Evolutionary conservation across 2,113 vertebrate genomes (phyloP).

Genomic region (Gila orcuttii): DNA sequence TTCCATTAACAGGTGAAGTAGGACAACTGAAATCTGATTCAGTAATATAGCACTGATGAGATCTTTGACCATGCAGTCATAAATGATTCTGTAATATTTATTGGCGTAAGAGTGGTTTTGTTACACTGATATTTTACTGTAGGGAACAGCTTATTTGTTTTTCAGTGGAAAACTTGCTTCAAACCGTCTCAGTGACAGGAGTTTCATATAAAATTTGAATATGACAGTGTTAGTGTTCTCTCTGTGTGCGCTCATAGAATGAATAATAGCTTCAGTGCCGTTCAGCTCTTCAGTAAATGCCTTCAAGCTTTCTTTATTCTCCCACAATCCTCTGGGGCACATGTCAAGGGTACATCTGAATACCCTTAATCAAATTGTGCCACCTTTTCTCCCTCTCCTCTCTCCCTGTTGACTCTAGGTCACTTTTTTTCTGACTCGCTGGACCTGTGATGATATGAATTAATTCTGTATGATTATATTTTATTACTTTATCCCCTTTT

Average conservation of each 20-base stretch:
- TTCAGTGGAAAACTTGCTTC: neutral
- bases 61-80: constrained; percentile 4
- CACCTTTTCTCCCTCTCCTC: neutral
- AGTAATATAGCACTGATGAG: constrained; percentile 1
- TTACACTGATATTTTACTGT: neutral
- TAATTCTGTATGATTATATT: constrained; percentile 40
- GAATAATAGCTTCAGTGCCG: constrained; percentile 4
- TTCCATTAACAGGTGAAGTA: neutral
- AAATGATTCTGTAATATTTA: constrained; percentile 22
- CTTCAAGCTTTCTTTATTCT: constrained; percentile 12
- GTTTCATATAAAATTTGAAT: constrained; percentile 22
- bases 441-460: constrained; percentile 39
- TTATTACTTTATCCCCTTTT: constrained; percentile 7
- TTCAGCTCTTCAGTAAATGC: constrained; percentile 5
- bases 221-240: constrained; percentile 13
- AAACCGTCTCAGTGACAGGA: constrained; percentile 3
- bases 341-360: constrained; percentile 24
- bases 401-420: constrained; percentile 28
- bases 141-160: constrained; percentile 15
- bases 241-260: neutral
- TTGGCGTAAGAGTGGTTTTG: neutral
- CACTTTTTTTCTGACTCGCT: constrained; percentile 10
- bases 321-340: constrained; percentile 12
- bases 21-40: constrained; percentile 4
- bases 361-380: constrained; percentile 31